Evolutionary conservation across 2,888 invertebrate genomes (phyloP), one percentile per base, ranked within the genome.

Genomic region (Eupsilia transversa): DNA sequence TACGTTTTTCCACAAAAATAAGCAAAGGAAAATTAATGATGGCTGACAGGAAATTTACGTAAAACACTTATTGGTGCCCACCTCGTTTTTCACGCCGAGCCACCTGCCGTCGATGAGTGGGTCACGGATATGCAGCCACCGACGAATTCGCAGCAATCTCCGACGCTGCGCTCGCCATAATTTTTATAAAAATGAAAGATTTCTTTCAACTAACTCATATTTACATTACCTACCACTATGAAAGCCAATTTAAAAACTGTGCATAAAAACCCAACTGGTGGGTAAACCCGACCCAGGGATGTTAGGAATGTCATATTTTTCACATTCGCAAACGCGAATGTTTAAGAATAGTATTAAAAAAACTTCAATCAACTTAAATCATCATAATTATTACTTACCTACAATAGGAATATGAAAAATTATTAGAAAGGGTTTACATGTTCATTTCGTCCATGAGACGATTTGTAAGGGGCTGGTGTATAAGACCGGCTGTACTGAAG

Each of bases 151-250:
- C 38, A 14, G 38, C 20, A 10, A 9, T 38, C 65, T 38, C 49
- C 70, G 27, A 35, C 35, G 46, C 70, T 70, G 70, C 49, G 38
- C 27, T 70, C 70, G 56, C 30, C 56, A 56, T 56, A 56, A 3
- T 56, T 30, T 30, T 56, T 63, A 43, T 30, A 46, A 64, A 64
- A 56, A 56, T 30, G 3, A 33, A 64, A 43, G 20, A 30, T 30
- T 17, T 30, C 30, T 56, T 56, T 56, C 30, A 30, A 56, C 30
- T 56, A 56, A 56, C 56, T 56, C 56, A 9, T 30, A 30, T 30
- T 30, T 30, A 30, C 7, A 30, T 30, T 56, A 30, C 30, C 27
- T 56, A 56, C 30, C 30, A 30, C 17, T 30, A 56, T 56, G 30
- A 56, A 56, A 30, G 56, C 30, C 56, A 30, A 56, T 30, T 30